Base-by-base conservation (phyloP, 2,888 invertebrate genomes). In the Chaitophorus viminalis region DNA sequence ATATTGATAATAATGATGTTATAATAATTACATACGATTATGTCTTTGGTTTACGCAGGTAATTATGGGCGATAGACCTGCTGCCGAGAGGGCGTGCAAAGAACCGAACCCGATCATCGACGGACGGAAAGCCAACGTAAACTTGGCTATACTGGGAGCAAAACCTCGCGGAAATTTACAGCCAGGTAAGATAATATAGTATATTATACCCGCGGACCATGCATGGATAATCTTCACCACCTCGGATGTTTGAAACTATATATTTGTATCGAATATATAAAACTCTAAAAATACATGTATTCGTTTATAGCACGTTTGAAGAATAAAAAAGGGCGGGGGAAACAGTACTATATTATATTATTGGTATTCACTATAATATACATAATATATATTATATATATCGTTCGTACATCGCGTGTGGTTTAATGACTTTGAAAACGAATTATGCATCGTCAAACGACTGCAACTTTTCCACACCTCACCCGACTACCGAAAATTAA, bases 101-200 rank as follows among this genome's bases (percentile, higher is more conserved):
- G 99, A 99, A 91, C 98, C 98, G 88, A 99, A 99, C 92, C 99
- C 99, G 85, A 98, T 99, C 92, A 99, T 99, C 91, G 99, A 99
- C 91, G 99, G 99, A 85, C 94, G 99, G 91, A 99, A 99, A 93
- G 98, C 99, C 89, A 99, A 99, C 93, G 99, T 99, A 83, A 99
- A 99, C 93, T 94, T 99, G 90, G 99, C 99, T 90, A 98, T 98
- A 91, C 93, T 99, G 90, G 99, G 99, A 91, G 99, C 99, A 90
- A 99, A 99, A 92, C 98, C 98, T 82, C 93, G 98, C 92, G 96
- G 96, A 91, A 96, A 96, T 92, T 93, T 96, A 90, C 95, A 95
- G 92, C 94, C 95, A 92, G 95, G 95, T 95, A 92, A 93, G 93
- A 92, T 74, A 5, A 31, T 70, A 29, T 8, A 2, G 36, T 36